Evolutionary conservation across 2,113 vertebrate species (phyloP).

Genomic region (Excalfactoria chinensis): DNA sequence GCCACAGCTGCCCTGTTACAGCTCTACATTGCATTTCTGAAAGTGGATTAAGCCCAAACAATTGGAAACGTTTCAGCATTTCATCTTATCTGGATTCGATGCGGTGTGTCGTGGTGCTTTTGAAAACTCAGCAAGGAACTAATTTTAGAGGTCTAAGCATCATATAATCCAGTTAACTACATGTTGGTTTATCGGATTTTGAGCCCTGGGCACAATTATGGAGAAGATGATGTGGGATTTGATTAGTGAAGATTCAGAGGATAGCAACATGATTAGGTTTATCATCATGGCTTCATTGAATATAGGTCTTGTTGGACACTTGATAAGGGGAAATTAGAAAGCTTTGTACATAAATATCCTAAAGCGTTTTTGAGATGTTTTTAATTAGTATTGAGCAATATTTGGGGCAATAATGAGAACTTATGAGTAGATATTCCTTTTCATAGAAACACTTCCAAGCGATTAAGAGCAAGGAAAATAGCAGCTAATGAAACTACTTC

Average conservation of each 20-base stretch:
- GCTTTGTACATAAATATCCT: not conserved
- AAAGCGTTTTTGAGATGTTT: constrained; percentile 18
- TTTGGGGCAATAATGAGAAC: not conserved
- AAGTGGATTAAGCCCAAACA: not conserved
- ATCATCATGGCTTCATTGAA: not conserved
- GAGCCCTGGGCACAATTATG: constrained; percentile 1
- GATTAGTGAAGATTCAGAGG: constrained; percentile 23
- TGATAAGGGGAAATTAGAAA: not conserved
- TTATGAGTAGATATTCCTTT: not conserved
- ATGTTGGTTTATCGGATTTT: constrained; percentile 28
- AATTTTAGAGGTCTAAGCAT: constrained; percentile 40
- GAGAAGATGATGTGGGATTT: constrained; percentile 14
- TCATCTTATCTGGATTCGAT: not conserved
- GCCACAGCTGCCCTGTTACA: not conserved
- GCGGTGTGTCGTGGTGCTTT: not conserved
- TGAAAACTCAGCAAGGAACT: not conserved
- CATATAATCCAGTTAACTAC: constrained; percentile 37
- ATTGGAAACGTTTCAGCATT: not conserved
- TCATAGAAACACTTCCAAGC: not conserved
- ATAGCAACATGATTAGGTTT: not conserved
- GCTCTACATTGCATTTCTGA: rapidly evolving
- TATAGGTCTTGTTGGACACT: not conserved
- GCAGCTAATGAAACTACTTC: not conserved
- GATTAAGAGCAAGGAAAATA: not conserved
- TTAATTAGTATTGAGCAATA: constrained; percentile 33